phyloP scores from a whole-genome alignment of 1,140 invertebrate genomes.

The Scaptomyza pallida region DNA sequence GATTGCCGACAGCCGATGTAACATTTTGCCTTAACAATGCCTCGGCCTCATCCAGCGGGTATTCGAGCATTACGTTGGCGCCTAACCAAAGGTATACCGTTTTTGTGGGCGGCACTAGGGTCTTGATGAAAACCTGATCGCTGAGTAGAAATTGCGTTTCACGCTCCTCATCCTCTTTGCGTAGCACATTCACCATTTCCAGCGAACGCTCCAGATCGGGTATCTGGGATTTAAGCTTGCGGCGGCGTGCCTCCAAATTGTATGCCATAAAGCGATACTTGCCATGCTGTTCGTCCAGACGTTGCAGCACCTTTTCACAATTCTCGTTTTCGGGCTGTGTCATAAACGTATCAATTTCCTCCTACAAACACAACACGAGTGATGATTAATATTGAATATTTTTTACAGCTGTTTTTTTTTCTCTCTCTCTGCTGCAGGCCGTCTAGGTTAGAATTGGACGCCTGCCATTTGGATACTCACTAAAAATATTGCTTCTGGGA shows the following conservation, averaged over 20 bases:
- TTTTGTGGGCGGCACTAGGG: conserved; percentile 94
- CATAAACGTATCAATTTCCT: conserved; percentile 98
- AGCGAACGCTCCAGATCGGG: conserved; percentile 96
- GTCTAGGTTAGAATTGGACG: conserved; percentile 65
- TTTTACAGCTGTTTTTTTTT: conserved; percentile 44
- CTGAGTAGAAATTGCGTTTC: conserved; percentile 97
- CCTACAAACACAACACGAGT: conserved; percentile 86
- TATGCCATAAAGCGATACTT: conserved; percentile 99
- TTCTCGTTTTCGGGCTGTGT: conserved; percentile 91
- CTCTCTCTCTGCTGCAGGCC: not conserved
- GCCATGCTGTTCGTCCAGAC: conserved; percentile 94
- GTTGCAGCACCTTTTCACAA: conserved; percentile 92
- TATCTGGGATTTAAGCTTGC: conserved; percentile 94
- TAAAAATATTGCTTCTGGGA: conserved; percentile 92
- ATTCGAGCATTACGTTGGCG: conserved; percentile 99
- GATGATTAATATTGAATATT: conserved; percentile 69
- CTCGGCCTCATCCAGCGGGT: conserved; percentile 96
- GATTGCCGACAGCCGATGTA: conserved; percentile 92
- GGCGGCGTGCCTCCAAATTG: conserved; percentile 92
- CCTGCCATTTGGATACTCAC: conserved; percentile 85
- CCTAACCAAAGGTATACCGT: conserved; percentile 99
- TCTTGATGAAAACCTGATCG: conserved; percentile 97
- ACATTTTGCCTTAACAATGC: conserved; percentile 94
- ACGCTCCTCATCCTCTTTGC: conserved; percentile 91
- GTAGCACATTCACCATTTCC: conserved; percentile 95